Base-by-base conservation (phyloP, 2,888 invertebrate species). In the Cerastis leucographa region DNA sequence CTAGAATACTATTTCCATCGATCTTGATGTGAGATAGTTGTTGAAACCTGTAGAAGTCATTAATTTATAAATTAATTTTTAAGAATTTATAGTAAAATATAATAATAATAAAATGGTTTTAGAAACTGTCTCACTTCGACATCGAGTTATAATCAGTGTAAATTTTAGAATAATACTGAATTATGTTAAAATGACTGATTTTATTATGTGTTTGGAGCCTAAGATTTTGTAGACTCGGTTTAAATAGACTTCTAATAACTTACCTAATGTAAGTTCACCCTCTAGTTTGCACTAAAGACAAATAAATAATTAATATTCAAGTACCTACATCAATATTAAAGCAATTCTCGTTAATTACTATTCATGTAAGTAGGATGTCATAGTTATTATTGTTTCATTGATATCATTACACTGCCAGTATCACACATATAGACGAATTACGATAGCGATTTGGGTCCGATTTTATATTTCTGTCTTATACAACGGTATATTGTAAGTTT, bases 151-250 rank as follows among this genome's bases (percentile, higher is more conserved):
- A 94, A 94, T 96, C 96, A 94, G 95, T 96, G 96, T 96, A 96
- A 90, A 96, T 95, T 96, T 94, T 96, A 96, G 96, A 95, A 94
- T 95, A 92, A 95, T 95, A 96, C 95, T 96, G 95, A 94, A 95
- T 96, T 96, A 93, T 94, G 95, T 96, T 96, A 94, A 96, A 96
- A 96, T 96, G 96, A 96, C 96, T 96, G 96, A 96, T 96, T 96
- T 96, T 95, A 95, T 96, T 96, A 96, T 96, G 95, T 94, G 96
- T 96, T 96, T 94, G 95, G 94, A 95, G 96, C 96, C 96, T 96
- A 96, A 96, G 95, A 95, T 95, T 96, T 95, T 94, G 95, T 96
- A 96, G 94, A 94, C 94, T 96, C 93, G 94, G 94, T 96, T 96
- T 94, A 92, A 93, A 94, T 95, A 95, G 92, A 93, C 90, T 94